phyloP scores from a whole-genome alignment of 2,797 vertebrate genomes.

The Meda fulgida region DNA sequence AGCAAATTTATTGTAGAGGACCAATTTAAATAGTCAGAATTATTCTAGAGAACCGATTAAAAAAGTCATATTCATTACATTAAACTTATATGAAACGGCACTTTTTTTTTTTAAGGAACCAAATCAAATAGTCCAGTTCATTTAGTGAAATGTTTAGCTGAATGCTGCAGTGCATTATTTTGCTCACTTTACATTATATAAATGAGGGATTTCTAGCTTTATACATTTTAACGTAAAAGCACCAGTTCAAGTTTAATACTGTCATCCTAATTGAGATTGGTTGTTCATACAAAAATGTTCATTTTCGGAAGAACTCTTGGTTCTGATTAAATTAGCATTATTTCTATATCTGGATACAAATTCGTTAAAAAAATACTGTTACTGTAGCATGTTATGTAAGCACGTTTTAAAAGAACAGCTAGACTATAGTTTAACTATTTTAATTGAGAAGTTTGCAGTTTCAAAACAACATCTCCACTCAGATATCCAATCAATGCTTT shows the following conservation, averaged over 20 bases:
- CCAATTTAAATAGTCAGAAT: neutral
- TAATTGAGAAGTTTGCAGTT: neutral
- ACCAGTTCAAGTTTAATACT: neutral
- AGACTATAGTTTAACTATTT: neutral
- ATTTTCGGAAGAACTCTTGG: neutral
- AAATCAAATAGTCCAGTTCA: neutral
- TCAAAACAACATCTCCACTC: neutral
- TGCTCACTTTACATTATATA: neutral
- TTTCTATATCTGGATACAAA: neutral
- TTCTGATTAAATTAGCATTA: neutral
- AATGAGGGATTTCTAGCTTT: neutral
- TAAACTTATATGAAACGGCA: neutral
- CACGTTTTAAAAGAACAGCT: neutral
- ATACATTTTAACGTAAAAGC: neutral
- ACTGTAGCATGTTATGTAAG: neutral
- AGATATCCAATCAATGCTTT: neutral
- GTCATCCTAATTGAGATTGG: neutral
- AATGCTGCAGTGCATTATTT: too few species aligned
- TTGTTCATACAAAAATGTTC: neutral
- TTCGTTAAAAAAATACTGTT: neutral
- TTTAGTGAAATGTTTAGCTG: neutral
- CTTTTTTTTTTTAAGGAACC: neutral
- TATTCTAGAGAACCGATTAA: neutral
- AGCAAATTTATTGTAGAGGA: neutral
- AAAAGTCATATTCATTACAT: neutral